Conservation (phyloP, 1,140 invertebrate species). For the Choristoneura fumiferana region DNA sequence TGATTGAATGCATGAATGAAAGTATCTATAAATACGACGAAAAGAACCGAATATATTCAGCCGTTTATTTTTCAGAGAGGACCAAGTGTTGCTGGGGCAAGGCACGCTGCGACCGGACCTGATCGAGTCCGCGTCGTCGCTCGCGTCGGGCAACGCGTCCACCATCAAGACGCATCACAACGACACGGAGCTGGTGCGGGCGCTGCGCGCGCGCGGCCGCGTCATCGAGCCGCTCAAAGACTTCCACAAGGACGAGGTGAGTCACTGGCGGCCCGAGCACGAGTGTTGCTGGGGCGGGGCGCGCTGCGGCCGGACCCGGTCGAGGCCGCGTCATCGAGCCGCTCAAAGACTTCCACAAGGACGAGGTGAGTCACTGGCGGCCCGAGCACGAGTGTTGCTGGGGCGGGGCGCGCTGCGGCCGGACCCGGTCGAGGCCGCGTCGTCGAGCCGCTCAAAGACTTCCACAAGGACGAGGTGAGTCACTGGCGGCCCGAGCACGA, state of each 20-base stretch:
- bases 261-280: no score
- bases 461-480: constrained; percentile 98
- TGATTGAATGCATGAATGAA: background rate
- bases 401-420: constrained; percentile 96
- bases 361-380: constrained; percentile 90
- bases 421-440: constrained; percentile 98
- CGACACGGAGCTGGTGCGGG: constrained; percentile 96
- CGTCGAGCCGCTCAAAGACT: constrained; percentile 98
- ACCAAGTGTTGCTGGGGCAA: constrained; percentile 92
- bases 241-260: constrained; percentile 99
- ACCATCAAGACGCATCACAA: constrained; percentile 99
- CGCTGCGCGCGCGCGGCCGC: constrained; percentile 89
- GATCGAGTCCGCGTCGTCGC: constrained; percentile 96
- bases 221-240: constrained; percentile 99
- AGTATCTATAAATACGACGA: no score
- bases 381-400: constrained; percentile 91
- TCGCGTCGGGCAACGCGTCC: constrained; percentile 93
- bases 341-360: constrained; percentile 99
- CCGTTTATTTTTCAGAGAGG: constrained; percentile 77
- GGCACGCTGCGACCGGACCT: constrained; percentile 98
- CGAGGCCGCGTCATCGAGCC: constrained; percentile 97
- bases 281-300: constrained; percentile 92
- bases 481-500: no score
- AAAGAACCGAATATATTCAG: no score
- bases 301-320: constrained; percentile 98